These are phyloP conservation scores for Resseliella maxima DNA, from an alignment of 2,888 invertebrate species.

Conservation along the genomic window DNA sequence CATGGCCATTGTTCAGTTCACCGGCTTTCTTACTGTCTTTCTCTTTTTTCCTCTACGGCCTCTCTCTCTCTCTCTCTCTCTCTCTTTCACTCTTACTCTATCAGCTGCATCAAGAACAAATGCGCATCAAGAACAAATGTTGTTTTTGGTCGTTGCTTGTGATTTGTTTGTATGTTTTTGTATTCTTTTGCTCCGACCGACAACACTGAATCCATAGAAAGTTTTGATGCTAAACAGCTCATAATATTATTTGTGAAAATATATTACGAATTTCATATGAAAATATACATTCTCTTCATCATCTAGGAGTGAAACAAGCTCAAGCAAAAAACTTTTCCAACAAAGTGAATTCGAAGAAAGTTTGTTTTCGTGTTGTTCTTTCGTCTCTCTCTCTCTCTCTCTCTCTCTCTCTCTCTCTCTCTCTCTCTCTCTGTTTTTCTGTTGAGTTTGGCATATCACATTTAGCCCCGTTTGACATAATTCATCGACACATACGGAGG, in stretches of 20 bases:
- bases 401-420: too few relatives aligned
- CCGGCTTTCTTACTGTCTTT: too few relatives aligned
- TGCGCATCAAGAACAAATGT: too few relatives aligned
- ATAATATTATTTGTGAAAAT: constrained; percentile 11
- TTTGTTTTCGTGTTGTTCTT: neutral
- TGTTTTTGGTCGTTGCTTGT: neutral
- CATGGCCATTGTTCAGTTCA: neutral
- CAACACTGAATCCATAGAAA: constrained; percentile 19
- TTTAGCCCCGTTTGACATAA: too few relatives aligned
- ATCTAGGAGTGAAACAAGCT: too few relatives aligned
- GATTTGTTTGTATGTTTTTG: neutral
- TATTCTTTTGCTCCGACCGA: neutral
- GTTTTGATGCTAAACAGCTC: neutral
- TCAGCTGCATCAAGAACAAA: neutral
- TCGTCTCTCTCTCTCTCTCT: too few relatives aligned
- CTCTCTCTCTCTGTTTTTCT: too few relatives aligned
- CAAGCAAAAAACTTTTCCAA: too few relatives aligned
- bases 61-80: too few relatives aligned
- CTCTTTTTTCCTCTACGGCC: too few relatives aligned
- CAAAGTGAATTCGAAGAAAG: neutral
- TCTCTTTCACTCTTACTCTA: too few relatives aligned
- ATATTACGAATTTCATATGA: neutral
- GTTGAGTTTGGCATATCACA: too few relatives aligned
- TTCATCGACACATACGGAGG: neutral
- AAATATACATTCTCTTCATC: neutral